These are phyloP conservation scores for Coracias cyanogaster DNA, from an alignment of 2,797 vertebrate genomes.

Conservation along the genomic window DNA sequence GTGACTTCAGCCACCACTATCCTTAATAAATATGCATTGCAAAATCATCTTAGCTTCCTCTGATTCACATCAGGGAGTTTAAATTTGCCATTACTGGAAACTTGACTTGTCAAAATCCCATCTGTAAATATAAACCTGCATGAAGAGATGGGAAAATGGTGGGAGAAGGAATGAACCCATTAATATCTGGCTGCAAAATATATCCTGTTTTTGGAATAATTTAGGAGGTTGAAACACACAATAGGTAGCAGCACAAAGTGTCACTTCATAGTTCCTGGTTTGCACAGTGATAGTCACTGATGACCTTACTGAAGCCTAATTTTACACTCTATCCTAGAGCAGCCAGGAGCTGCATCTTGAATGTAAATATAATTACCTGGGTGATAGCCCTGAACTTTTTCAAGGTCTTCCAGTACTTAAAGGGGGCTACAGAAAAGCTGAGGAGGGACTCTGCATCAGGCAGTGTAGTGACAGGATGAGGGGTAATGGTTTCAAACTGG, in stretches of 20 bases:
- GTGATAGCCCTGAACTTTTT: background rate
- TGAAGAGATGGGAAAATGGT: background rate
- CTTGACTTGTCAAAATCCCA: conserved; percentile 45
- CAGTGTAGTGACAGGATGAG: background rate
- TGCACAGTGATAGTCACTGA: background rate
- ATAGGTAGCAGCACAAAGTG: background rate
- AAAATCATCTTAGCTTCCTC: background rate
- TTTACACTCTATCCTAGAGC: background rate
- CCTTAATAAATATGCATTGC: conserved; percentile 53
- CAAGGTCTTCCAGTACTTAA: background rate
- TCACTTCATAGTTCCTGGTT: background rate
- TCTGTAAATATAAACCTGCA: conserved; percentile 49
- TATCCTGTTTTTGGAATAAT: conserved; percentile 8
- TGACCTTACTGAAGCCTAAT: background rate
- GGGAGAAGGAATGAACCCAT: background rate
- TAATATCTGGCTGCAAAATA: background rate
- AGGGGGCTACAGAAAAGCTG: background rate
- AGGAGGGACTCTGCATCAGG: background rate
- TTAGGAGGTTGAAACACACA: background rate
- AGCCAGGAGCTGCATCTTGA: background rate
- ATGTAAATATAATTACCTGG: conserved; percentile 25
- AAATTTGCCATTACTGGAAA: conserved; percentile 58
- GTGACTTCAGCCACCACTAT: conserved; percentile 25
- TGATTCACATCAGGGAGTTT: conserved; percentile 48
- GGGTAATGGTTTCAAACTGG: no score